Conservation (phyloP, 2,888 invertebrate species). For the Perizoma flavofasciatum region DNA sequence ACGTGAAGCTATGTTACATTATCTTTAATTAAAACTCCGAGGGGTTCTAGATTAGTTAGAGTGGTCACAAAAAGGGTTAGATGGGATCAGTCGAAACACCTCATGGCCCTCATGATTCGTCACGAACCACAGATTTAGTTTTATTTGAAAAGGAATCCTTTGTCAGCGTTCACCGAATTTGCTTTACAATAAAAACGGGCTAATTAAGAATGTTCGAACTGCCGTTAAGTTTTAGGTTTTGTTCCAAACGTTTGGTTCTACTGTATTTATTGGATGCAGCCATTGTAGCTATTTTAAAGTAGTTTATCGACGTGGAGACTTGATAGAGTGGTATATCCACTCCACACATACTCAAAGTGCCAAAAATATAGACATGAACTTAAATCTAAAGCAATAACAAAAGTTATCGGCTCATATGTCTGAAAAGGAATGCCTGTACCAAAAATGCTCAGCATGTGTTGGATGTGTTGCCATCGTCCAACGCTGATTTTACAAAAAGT, state of each 20-base stretch:
- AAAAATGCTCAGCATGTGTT: no score
- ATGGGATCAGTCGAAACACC: constrained; percentile 75
- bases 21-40: constrained; percentile 80
- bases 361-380: no score
- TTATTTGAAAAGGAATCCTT: constrained; percentile 76
- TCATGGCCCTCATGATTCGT: constrained; percentile 79
- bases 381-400: no score
- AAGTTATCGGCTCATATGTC: no score
- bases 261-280: constrained; percentile 49
- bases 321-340: no score
- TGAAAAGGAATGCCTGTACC: no score
- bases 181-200: constrained; percentile 77
- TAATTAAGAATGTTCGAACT: constrained; percentile 80
- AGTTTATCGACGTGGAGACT: no score
- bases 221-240: constrained; percentile 69
- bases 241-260: constrained; percentile 56
- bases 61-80: constrained; percentile 78
- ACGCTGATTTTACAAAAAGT: no score
- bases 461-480: no score
- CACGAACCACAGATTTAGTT: constrained; percentile 79
- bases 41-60: constrained; percentile 78
- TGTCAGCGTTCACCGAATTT: constrained; percentile 81
- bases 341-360: no score
- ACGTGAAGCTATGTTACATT: constrained; percentile 79
- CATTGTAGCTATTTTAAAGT: constrained; percentile 10